Evolutionary conservation across 2,113 vertebrate genomes (phyloP).

Genomic region (Phrynosoma blainvillii): DNA sequence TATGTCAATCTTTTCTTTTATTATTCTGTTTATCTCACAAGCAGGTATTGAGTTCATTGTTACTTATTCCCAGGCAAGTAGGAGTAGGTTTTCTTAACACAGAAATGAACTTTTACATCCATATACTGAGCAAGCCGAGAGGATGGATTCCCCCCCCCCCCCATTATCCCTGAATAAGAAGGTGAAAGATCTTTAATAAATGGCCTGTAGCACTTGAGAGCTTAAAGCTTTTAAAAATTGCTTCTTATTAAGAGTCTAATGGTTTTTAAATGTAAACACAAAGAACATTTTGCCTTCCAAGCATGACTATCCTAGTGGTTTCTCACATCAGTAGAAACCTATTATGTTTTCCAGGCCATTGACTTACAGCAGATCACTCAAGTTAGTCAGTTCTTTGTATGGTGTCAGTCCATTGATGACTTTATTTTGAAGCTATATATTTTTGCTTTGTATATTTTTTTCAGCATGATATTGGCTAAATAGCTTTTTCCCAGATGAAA

Average conservation of each 20-base stretch:
- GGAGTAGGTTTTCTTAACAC: background rate
- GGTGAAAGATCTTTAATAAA: conserved; percentile 49
- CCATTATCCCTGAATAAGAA: conserved; percentile 26
- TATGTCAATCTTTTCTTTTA: rapidly evolving
- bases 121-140: conserved; percentile 4
- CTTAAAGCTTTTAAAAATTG: conserved; percentile 64
- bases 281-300: conserved; percentile 61
- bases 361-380: conserved; percentile 69
- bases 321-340: conserved; percentile 66
- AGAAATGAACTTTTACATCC: background rate
- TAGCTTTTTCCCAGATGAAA: background rate
- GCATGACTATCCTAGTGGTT: conserved; percentile 69
- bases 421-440: conserved; percentile 50
- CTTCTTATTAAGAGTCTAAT: conserved; percentile 62
- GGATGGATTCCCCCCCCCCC: background rate
- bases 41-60: background rate
- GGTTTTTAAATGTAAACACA: conserved; percentile 58
- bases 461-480: conserved; percentile 35
- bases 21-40: background rate
- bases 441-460: background rate
- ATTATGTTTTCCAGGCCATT: conserved; percentile 70
- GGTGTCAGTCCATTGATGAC: conserved; percentile 61
- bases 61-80: background rate
- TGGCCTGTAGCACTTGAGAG: conserved; percentile 28
- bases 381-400: conserved; percentile 66